These are phyloP conservation scores for Ptilodon capucinus DNA, from an alignment of 2,888 invertebrate genomes.

Conservation along the genomic window DNA sequence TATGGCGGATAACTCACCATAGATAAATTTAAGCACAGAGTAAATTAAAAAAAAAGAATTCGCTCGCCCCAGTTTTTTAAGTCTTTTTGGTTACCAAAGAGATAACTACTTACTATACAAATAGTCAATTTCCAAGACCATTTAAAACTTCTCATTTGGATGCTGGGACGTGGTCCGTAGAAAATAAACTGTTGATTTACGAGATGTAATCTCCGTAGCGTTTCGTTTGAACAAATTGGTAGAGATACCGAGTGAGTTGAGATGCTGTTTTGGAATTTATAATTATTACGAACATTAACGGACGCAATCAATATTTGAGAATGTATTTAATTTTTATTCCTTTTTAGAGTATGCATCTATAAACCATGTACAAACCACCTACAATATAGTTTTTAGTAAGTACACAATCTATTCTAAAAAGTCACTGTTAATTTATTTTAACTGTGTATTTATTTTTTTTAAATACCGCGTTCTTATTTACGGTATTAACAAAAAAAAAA, in stretches of 20 bases:
- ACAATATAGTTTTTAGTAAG: no score
- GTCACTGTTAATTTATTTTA: no score
- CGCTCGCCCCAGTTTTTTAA: no score
- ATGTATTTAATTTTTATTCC: not conserved
- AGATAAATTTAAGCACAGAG: no score
- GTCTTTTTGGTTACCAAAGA: no score
- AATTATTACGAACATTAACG: slow-evolving; percentile 10
- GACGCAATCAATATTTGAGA: not conserved
- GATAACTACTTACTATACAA: slow-evolving; percentile 20
- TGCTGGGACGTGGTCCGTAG: slow-evolving; percentile 23
- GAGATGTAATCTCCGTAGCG: slow-evolving; percentile 30
- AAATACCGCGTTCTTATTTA: no score
- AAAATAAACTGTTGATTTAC: slow-evolving; percentile 58
- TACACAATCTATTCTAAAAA: no score
- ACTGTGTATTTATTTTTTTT: no score
- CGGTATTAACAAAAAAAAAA: no score
- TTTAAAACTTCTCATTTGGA: slow-evolving; percentile 20
- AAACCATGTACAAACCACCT: no score
- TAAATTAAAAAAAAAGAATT: no score
- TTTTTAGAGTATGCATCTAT: not conserved
- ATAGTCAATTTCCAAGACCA: slow-evolving; percentile 24
- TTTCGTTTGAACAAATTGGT: slow-evolving; percentile 37
- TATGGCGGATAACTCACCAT: no score
- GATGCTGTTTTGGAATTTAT: slow-evolving; percentile 15
- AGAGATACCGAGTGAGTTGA: slow-evolving; percentile 22